Evolutionary conservation across 2,888 invertebrate genomes (phyloP).

Genomic region (Pollenia griseotomentosa): DNA sequence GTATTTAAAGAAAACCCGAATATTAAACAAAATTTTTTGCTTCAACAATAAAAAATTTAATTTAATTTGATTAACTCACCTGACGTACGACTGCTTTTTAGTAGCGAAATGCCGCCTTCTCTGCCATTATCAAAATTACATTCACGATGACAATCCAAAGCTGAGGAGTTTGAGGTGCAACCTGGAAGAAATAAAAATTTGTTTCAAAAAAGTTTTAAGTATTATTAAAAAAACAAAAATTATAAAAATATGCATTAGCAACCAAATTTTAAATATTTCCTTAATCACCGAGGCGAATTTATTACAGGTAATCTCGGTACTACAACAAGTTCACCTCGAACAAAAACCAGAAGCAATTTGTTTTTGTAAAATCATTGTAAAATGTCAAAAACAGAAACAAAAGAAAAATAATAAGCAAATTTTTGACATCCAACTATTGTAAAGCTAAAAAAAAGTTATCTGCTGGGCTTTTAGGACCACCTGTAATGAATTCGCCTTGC

Average conservation of each 20-base stretch:
- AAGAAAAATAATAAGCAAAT: too few relatives aligned
- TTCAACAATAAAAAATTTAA: neutral
- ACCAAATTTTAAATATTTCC: too few relatives aligned
- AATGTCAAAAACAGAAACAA: too few relatives aligned
- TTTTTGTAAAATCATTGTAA: too few relatives aligned
- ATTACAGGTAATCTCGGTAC: too few relatives aligned
- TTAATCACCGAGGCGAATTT: too few relatives aligned
- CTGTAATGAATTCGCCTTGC: too few relatives aligned
- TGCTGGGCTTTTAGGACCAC: too few relatives aligned
- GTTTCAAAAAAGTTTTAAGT: neutral
- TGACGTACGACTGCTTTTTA: constrained; percentile 76
- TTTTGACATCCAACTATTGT: too few relatives aligned
- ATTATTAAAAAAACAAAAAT: neutral
- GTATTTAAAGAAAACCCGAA: constrained; percentile 26
- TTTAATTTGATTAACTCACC: constrained; percentile 54
- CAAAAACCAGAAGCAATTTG: too few relatives aligned
- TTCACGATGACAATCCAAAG: constrained; percentile 81
- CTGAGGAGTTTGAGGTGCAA: constrained; percentile 79
- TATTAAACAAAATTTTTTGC: neutral
- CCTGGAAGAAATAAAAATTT: constrained; percentile 75
- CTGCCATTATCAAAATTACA: constrained; percentile 79
- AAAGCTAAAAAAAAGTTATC: too few relatives aligned
- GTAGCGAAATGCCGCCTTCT: constrained; percentile 72
- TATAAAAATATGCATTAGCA: neutral
- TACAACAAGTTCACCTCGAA: too few relatives aligned